phyloP scores from a whole-genome alignment of 2,888 invertebrate genomes.

The Alsophila aescularia region DNA sequence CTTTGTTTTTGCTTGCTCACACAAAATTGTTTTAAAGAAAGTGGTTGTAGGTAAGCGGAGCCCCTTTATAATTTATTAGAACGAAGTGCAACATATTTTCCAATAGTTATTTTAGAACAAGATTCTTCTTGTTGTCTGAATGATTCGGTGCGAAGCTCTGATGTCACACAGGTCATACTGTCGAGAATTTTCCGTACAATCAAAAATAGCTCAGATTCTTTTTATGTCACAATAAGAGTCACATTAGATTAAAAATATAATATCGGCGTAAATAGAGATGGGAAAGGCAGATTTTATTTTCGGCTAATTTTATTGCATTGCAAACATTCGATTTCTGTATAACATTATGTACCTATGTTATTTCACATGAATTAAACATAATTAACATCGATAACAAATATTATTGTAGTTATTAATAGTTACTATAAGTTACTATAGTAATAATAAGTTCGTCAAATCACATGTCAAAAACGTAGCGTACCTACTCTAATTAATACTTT shows the following conservation, averaged over 20 bases:
- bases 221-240: conserved; percentile 14
- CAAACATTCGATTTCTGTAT: no score
- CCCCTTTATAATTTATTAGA: not conserved
- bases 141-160: conserved; percentile 4
- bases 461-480: no score
- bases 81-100: not conserved
- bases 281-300: not conserved
- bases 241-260: conserved; percentile 13
- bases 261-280: conserved; percentile 5
- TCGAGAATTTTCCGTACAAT: conserved; percentile 6
- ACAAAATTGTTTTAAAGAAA: not conserved
- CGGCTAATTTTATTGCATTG: no score
- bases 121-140: conserved; percentile 1
- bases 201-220: conserved; percentile 10
- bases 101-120: not conserved
- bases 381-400: no score
- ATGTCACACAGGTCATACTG: conserved; percentile 14
- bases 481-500: no score
- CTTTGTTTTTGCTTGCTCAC: not conserved
- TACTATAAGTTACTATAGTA: no score
- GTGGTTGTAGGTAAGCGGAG: not conserved
- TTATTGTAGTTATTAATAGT: no score
- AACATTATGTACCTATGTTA: no score
- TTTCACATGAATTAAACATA: no score
- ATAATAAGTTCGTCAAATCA: no score